These are phyloP conservation scores for Sciaenops ocellatus DNA, from an alignment of 2,797 vertebrate genomes.

Conservation along the genomic window DNA sequence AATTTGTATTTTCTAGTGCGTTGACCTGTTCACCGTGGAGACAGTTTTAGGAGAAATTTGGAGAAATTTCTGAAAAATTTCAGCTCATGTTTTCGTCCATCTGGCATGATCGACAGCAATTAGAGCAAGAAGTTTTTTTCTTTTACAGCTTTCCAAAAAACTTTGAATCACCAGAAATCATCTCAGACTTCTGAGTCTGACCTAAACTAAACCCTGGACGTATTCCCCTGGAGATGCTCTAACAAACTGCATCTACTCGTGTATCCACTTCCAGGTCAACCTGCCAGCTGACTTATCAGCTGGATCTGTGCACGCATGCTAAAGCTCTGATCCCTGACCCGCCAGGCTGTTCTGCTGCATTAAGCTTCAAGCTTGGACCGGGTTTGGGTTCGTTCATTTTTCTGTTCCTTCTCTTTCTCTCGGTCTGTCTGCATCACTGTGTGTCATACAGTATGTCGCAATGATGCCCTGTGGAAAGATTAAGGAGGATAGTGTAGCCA, in stretches of 20 bases:
- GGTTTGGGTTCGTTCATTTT: neutral
- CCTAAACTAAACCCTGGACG: neutral
- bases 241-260: no score
- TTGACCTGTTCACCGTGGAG: neutral
- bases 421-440: neutral
- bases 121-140: neutral
- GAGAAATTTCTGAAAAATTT: no score
- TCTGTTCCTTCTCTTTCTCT: neutral
- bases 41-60: neutral
- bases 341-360: neutral
- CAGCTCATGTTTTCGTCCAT: neutral
- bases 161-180: neutral
- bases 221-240: neutral
- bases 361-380: neutral
- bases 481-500: neutral
- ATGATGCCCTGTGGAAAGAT: neutral
- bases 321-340: neutral
- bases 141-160: neutral
- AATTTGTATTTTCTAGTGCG: neutral
- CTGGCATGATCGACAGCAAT: neutral
- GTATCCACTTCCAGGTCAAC: no score
- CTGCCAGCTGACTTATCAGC: no score
- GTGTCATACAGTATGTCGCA: neutral
- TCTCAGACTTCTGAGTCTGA: no score
- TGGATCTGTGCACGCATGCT: neutral